These are phyloP conservation scores for Yponomeuta malinellus DNA, from an alignment of 2,888 invertebrate species.

Conservation along the genomic window DNA sequence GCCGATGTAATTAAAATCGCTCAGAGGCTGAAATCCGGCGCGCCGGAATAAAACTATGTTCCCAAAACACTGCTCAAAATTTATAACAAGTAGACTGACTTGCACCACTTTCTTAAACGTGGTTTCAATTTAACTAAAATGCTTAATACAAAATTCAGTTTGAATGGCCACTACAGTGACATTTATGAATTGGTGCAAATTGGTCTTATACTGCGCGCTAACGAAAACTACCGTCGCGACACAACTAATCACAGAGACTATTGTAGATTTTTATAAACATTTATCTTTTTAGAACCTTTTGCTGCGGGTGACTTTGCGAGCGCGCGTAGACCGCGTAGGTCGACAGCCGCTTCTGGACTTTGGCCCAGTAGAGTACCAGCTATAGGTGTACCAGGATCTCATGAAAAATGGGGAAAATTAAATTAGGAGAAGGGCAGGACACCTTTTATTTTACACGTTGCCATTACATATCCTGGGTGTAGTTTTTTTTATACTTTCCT, in stretches of 20 bases:
- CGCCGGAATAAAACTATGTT: slow-evolving; percentile 37
- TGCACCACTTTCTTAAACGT: too few relatives aligned
- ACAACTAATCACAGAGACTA: slow-evolving; percentile 44
- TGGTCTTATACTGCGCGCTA: slow-evolving; percentile 1
- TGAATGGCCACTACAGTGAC: too few relatives aligned
- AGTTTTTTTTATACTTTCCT: too few relatives aligned
- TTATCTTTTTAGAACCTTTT: slow-evolving; percentile 59
- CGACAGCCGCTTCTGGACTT: not conserved
- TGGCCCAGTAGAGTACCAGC: slow-evolving; percentile 20
- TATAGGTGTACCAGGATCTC: not conserved
- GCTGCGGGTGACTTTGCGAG: slow-evolving; percentile 45
- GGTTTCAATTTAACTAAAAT: not conserved
- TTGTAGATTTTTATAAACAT: slow-evolving; percentile 57
- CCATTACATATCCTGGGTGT: too few relatives aligned
- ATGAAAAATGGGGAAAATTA: too few relatives aligned
- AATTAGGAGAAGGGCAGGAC: too few relatives aligned
- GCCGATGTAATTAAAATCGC: slow-evolving; percentile 57
- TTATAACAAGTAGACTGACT: not conserved
- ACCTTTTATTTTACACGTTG: too few relatives aligned
- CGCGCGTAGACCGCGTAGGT: slow-evolving; percentile 28
- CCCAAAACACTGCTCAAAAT: slow-evolving; percentile 44
- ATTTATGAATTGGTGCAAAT: too few relatives aligned
- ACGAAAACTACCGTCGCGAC: slow-evolving; percentile 33
- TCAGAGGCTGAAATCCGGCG: slow-evolving; percentile 58
- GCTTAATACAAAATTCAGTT: too few relatives aligned